Percentiles rank a stretch among this genome's conserved stretches.
These are phyloP conservation scores for Tyrannus savana DNA, from an alignment of 2,113 vertebrate genomes.

Conservation along the genomic window DNA sequence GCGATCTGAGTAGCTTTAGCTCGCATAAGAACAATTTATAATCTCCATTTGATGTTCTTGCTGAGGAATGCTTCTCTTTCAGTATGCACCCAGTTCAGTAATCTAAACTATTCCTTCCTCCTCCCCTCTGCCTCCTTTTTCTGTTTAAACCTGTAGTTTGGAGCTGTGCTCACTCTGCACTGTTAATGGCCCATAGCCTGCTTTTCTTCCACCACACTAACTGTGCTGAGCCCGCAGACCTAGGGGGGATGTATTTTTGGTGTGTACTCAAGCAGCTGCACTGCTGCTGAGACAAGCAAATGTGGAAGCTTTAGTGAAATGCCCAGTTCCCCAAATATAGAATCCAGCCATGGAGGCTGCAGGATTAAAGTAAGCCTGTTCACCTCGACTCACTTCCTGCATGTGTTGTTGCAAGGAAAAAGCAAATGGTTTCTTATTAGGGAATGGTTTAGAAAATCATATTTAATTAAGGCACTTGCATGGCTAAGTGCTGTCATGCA, in stretches of 20 bases:
- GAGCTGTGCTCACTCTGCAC: background rate
- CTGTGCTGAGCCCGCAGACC: fast-evolving
- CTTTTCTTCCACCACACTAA: background rate
- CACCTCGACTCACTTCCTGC: background rate
- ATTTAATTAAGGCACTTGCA: background rate
- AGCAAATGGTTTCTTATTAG: background rate
- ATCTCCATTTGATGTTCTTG: background rate
- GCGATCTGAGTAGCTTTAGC: fast-evolving
- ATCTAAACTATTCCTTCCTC: background rate
- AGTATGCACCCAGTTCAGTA: background rate
- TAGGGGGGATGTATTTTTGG: background rate
- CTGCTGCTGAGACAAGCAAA: background rate
- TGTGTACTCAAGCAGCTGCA: background rate
- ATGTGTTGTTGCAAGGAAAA: background rate
- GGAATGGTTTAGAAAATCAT: background rate
- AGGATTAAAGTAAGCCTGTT: slow-evolving; percentile 23
- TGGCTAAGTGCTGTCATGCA: background rate
- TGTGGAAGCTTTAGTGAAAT: background rate
- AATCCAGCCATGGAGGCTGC: background rate
- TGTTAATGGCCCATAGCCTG: background rate
- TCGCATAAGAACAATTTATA: background rate
- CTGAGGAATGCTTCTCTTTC: background rate
- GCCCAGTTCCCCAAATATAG: background rate
- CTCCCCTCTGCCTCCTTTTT: background rate
- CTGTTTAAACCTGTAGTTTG: background rate